phyloP scores from a whole-genome alignment of 2,113 vertebrate genomes.

The Antennarius striatus region DNA sequence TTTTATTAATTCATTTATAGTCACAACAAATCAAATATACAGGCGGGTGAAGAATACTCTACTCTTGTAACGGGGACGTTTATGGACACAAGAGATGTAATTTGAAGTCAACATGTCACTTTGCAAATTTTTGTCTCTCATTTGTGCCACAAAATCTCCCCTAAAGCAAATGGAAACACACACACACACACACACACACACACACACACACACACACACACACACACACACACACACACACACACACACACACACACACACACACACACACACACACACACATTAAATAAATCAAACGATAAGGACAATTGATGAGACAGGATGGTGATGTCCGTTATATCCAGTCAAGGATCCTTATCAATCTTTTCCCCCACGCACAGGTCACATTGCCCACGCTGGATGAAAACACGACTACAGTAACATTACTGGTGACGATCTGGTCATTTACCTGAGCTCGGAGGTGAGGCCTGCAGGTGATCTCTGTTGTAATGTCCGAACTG shows the following conservation, averaged over 20 bases:
- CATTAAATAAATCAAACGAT: no score
- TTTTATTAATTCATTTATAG: neutral
- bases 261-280: no score
- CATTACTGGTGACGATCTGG: neutral
- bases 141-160: no score
- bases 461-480: conserved; percentile 90
- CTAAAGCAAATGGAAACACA: neutral
- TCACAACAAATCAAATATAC: neutral
- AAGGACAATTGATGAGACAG: no score
- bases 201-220: no score
- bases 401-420: neutral
- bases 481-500: conserved; percentile 91
- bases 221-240: no score
- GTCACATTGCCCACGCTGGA: neutral
- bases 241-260: no score
- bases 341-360: no score
- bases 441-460: conserved; percentile 87
- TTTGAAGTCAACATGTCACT: no score
- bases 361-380: no score
- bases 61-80: neutral
- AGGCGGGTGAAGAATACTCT: neutral
- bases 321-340: no score
- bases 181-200: neutral
- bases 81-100: neutral
- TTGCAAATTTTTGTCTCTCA: no score